Conservation (phyloP, 2,888 invertebrate species). For the Polymixis lichenea region DNA sequence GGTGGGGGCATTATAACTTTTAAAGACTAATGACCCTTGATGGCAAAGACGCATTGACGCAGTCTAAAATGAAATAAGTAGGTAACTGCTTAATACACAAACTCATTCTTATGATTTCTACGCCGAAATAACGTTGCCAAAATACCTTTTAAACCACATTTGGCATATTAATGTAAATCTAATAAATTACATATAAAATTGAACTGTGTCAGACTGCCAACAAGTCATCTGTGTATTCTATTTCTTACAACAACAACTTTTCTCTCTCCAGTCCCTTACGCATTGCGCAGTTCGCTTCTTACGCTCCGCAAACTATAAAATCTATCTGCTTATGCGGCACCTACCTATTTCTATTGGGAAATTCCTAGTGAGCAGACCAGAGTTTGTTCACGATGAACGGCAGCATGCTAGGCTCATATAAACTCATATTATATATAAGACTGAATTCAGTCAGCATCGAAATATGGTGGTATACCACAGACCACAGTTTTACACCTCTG, state of each 20-base stretch:
- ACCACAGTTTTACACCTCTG: not conserved
- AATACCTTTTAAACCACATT: slow-evolving; percentile 1
- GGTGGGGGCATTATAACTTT: slow-evolving; percentile 49
- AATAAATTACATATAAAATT: not conserved
- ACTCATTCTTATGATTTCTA: not conserved
- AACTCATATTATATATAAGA: too few species aligned
- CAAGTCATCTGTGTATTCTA: not conserved
- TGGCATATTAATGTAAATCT: not conserved
- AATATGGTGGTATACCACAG: not conserved
- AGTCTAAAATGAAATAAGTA: slow-evolving; percentile 22
- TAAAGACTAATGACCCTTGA: slow-evolving; percentile 53
- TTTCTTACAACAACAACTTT: slow-evolving; percentile 16
- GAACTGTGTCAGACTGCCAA: slow-evolving; percentile 3
- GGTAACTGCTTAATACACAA: too few species aligned
- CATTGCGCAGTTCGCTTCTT: not conserved
- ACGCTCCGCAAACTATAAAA: slow-evolving; percentile 1
- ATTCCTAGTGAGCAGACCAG: not conserved
- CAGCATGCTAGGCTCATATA: not conserved
- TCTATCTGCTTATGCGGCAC: not conserved
- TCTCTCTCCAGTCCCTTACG: not conserved
- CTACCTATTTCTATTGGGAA: slow-evolving; percentile 3
- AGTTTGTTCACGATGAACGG: not conserved
- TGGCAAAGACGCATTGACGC: slow-evolving; percentile 39
- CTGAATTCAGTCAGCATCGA: not conserved
- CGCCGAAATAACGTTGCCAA: not conserved